Evolutionary conservation across 1,140 invertebrate species (phyloP).

Genomic region (Lerema accius): DNA sequence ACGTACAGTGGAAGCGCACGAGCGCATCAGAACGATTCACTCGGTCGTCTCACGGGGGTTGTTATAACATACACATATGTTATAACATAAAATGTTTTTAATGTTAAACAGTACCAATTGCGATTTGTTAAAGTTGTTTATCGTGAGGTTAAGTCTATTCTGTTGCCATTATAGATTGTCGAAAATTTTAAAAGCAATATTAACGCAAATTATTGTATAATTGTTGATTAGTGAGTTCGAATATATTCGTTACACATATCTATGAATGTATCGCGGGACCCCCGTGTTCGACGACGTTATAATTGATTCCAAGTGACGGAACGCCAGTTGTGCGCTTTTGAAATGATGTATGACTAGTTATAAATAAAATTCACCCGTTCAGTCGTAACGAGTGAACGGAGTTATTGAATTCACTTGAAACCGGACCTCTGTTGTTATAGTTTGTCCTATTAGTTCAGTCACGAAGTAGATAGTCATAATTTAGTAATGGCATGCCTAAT

Average conservation of each 20-base stretch:
- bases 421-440: neutral
- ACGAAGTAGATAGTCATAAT: slow-evolving; percentile 24
- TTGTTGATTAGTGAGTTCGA: slow-evolving; percentile 17
- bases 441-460: slow-evolving; percentile 18
- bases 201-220: slow-evolving; percentile 26
- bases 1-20: neutral
- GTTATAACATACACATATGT: neutral
- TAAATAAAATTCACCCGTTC: too few relatives aligned
- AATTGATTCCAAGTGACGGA: slow-evolving; percentile 10
- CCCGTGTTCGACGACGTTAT: neutral
- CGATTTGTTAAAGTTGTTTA: slow-evolving; percentile 10
- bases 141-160: slow-evolving; percentile 1
- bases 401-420: slow-evolving; percentile 10
- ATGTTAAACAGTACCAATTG: slow-evolving; percentile 6
- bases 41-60: slow-evolving; percentile 16
- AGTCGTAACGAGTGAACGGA: neutral
- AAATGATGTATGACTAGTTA: neutral
- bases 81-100: slow-evolving; percentile 10
- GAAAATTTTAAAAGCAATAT: slow-evolving; percentile 21
- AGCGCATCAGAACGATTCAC: neutral
- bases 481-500: slow-evolving; percentile 15
- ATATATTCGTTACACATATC: slow-evolving; percentile 15
- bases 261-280: neutral
- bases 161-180: slow-evolving; percentile 12
- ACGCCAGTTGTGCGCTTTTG: neutral